Percentiles rank a stretch among this genome's conserved stretches.
phyloP scores from a whole-genome alignment of 2,113 vertebrate genomes.

The Bathybates hornii region DNA sequence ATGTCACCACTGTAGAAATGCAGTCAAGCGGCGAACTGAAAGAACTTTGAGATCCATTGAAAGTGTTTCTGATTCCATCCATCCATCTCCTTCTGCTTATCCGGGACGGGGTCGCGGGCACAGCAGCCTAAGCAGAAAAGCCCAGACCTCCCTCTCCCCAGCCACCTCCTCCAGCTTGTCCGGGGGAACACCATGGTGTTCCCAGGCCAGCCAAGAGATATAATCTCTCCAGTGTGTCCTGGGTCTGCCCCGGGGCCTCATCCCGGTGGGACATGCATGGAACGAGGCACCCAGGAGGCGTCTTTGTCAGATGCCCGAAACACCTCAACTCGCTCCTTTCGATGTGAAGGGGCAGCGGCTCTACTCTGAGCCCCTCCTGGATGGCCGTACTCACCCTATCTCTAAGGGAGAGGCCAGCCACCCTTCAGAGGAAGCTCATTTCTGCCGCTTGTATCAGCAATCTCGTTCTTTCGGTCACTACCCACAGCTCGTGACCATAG shows the following conservation, averaged over 20 bases:
- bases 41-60: background rate
- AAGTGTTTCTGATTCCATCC: background rate
- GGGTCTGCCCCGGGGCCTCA: fast-evolving
- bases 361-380: background rate
- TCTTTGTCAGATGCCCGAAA: background rate
- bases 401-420: background rate
- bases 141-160: fast-evolving
- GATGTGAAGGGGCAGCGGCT: fast-evolving
- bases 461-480: background rate
- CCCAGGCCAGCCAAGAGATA: background rate
- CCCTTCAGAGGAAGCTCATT: background rate
- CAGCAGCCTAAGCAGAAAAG: background rate
- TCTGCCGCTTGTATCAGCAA: fast-evolving
- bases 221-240: background rate
- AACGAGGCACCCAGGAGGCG: background rate
- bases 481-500: background rate
- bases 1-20: background rate
- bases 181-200: fast-evolving
- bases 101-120: fast-evolving
- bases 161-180: background rate
- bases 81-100: background rate
- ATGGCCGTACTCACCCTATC: background rate
- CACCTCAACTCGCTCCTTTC: background rate
- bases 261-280: fast-evolving
- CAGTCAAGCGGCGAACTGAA: fast-evolving